Base-by-base conservation (phyloP, 2,888 invertebrate species). In the Scaptomyza flava region DNA sequence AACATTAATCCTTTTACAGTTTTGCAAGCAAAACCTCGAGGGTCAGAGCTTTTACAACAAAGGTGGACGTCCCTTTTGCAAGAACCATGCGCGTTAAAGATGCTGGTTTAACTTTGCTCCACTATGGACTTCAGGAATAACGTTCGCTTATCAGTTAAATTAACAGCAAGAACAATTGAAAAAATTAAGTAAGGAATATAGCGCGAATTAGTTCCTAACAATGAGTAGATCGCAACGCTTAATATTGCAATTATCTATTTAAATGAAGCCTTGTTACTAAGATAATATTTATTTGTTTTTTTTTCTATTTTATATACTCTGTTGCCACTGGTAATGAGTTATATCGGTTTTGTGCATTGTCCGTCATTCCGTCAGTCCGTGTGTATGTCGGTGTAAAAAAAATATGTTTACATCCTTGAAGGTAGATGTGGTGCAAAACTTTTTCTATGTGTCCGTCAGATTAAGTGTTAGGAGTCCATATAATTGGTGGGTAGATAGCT, bases 41-140 rank as follows among this genome's bases (percentile, higher is more conserved):
- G 99, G 99, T 91, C 98, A 99, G 93, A 98, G 98, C 93, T 99
- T 99, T 95, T 98, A 97, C 93, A 99, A 98, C 89, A 99, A 99
- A 93, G 98, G 97, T 89, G 99, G 99, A 74, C 96, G 98, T 93
- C 99, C 99, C 73, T 99, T 97, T 95, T 99, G 99, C 95, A 99
- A 99, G 94, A 96, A 96, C 91, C 99, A 99, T 93, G 99, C 99
- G 92, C 98, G 98, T 93, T 97, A 96, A 94, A 50, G 12, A 23
- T 51, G 43, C 41, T 20, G 43, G 64, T 65, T 58, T 41, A 53
- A 60, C 38, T 51, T 60, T 60, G 68, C 73, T 63, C 64, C 69
- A 78, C 79, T 51, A 54, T 77, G 75, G 72, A 89, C 84, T 87
- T 91, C 91, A 91, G 91, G 91, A 91, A 91, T 89, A 79, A 90